Base-by-base conservation (phyloP, 2,888 invertebrate genomes). In the Harmothoe impar region DNA sequence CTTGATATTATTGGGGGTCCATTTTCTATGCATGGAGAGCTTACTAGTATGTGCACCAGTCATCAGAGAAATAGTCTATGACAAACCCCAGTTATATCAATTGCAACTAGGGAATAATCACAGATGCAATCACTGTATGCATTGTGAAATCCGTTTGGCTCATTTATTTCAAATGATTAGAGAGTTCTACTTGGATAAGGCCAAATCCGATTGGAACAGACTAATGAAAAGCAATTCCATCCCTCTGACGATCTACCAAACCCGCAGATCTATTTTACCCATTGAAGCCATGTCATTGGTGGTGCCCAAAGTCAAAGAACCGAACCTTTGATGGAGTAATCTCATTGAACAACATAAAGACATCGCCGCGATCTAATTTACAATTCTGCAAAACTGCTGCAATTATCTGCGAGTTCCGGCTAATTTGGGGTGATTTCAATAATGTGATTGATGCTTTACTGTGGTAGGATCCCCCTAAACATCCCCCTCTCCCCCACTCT, bases 321-420 rank as follows among this genome's bases (percentile, higher is more conserved):
- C 72, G 1, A 29, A 3, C 12, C 72, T 72, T 72, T 72, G 72
- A 72, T 72, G 72, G 72, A 72, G 25, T 72, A 72, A 72, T 72
- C n/a, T 15, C 7, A 72, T 72, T 29, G 7, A 25, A 72, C 3
- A 15, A 72, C 20, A 62, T 62, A 72, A 72, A 29, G 72, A 31
- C 31, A 29, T 25, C 15, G 43, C 43, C 43, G 10, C 43, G 72
- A 72, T 12, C 29, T 72, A 72, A 72, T 72, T 72, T 72, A 31
- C 72, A 72, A 72, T 72, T 72, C 62, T 72, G 72, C n/a, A 29
- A 29, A 72, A 72, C 29, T 72, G 72, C 72, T 29, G 12, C 72
- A 72, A 72, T 72, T 72, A 72, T 72, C 72, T 72, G n/a, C 5
- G 72, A 20, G 29, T 72, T 72, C 72, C 72, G 25, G 29, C 72